phyloP scores from a whole-genome alignment of 2,888 invertebrate species.

The Drosophila melanocephala region DNA sequence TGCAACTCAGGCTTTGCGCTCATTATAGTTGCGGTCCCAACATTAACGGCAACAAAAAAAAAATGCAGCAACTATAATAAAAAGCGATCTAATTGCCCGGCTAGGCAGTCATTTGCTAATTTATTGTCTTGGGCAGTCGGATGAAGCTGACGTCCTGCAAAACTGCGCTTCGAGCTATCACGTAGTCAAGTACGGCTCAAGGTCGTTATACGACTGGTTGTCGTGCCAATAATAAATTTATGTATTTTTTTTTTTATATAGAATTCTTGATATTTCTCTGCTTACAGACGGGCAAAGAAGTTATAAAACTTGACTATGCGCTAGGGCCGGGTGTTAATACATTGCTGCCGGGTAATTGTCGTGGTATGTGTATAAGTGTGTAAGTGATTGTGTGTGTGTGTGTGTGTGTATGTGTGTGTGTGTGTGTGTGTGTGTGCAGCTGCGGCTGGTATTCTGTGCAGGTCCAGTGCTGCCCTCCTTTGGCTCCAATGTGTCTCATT shows the following conservation, averaged over 20 bases:
- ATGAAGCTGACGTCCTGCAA: constrained; percentile 39
- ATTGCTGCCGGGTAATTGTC: constrained; percentile 77
- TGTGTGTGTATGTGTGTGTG: constrained; percentile 11
- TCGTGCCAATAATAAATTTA: constrained; percentile 73
- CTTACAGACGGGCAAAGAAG: constrained; percentile 57
- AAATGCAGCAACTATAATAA: constrained; percentile 53
- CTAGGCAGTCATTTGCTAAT: constrained; percentile 65
- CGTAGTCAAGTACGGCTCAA: constrained; percentile 51
- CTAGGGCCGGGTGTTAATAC: constrained; percentile 68
- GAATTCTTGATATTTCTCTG: constrained; percentile 39
- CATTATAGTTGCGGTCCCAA: constrained; percentile 30
- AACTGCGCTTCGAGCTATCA: constrained; percentile 19
- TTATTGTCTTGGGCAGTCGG: constrained; percentile 66
- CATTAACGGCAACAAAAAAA: neutral
- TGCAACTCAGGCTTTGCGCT: constrained; percentile 23
- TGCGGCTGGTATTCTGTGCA: constrained; percentile 1
- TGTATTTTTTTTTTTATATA: constrained; percentile 43
- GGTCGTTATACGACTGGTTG: constrained; percentile 55
- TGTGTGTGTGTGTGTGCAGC: constrained; percentile 13
- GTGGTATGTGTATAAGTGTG: constrained; percentile 60
- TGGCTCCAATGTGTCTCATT: constrained; percentile 74
- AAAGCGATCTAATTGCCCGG: constrained; percentile 63
- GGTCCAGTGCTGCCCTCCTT: constrained; percentile 17
- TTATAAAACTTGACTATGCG: constrained; percentile 54
- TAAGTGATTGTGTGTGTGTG: constrained; percentile 10